Percentiles rank a stretch among this genome's conserved stretches.
These are phyloP conservation scores for Coluber constrictor DNA, from an alignment of 2,797 vertebrate genomes.

Conservation along the genomic window DNA sequence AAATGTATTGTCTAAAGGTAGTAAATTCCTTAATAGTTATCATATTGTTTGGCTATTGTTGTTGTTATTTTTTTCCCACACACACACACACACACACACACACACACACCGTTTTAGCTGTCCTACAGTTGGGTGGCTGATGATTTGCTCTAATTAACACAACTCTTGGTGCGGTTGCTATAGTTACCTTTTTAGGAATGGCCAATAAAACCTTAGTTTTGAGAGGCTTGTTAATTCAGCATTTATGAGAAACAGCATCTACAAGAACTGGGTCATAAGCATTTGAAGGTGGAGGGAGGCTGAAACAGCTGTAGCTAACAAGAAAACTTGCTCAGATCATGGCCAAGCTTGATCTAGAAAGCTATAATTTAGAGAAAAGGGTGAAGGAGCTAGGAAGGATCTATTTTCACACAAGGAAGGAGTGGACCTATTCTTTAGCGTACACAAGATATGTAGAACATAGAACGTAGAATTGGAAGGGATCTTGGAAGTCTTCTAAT, in stretches of 20 bases:
- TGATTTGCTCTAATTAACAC: slow-evolving; percentile 44
- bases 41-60: slow-evolving; percentile 26
- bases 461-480: no score
- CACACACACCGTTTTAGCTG: slow-evolving; percentile 2
- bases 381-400: not conserved
- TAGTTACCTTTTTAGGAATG: slow-evolving; percentile 26
- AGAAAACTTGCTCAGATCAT: not conserved
- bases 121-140: slow-evolving; percentile 35
- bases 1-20: slow-evolving; percentile 53
- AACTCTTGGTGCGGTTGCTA: not conserved
- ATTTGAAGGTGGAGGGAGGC: not conserved
- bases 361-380: not conserved
- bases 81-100: no score
- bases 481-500: not conserved
- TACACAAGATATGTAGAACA: not conserved
- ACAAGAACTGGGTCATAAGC: not conserved
- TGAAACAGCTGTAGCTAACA: not conserved
- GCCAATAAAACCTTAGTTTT: slow-evolving; percentile 10
- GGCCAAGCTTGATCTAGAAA: not conserved
- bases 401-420: not conserved
- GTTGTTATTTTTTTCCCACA: not conserved
- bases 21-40: slow-evolving; percentile 59
- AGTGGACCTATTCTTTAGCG: not conserved
- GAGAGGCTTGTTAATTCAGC: slow-evolving; percentile 20
- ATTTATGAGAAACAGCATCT: not conserved